Base-by-base conservation (phyloP, 2,888 invertebrate genomes). In the Arctia plantaginis region DNA sequence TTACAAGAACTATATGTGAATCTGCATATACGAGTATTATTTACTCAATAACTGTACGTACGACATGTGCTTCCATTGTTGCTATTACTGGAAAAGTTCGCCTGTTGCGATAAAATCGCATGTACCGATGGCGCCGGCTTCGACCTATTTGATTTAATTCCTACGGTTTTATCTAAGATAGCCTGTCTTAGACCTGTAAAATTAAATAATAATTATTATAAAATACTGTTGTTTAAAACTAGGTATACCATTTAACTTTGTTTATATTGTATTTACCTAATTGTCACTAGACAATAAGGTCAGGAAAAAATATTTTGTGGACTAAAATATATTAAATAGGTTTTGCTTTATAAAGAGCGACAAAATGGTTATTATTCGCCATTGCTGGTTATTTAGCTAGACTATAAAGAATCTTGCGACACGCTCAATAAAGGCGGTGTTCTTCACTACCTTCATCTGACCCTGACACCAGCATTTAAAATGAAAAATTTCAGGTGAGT, bases 151-250 rank as follows among this genome's bases (percentile, higher is more conserved):
- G 27, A 30, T 27, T 20, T 47, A 10, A 30, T 23, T 33, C 47
- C 47, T 20, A 67, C 33, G 18, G 30, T 62, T 23, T 23, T 67
- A 33, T 47, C 47, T 13, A 47, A 6, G 30, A 30, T 33, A 12
- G 41, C 62, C 39, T 69, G 69, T 18, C 69, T 69, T 69, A n/a
- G 27, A 69, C 55, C 69, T 69, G 55, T 4, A 27, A 62, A 30
- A 18, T 30, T 30, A 30, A 62, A 3, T 30, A 18, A 35, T 7
- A 62, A 30, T 18, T 62, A 30, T 18, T 30, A 30, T 62, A 18
- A 27, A 55, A 13, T n/a, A n/a, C 3, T 0, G n/a, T 3, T 27
- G 27, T 27, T 13, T 59, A 62, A 30, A 27, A 27, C 7, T 30
- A 62, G n/a, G 12, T 55, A 3, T 3, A 23, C n/a, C 55, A 55